Conservation (phyloP, 1,140 invertebrate species). For the Mycetomoellerius zeteki region DNA sequence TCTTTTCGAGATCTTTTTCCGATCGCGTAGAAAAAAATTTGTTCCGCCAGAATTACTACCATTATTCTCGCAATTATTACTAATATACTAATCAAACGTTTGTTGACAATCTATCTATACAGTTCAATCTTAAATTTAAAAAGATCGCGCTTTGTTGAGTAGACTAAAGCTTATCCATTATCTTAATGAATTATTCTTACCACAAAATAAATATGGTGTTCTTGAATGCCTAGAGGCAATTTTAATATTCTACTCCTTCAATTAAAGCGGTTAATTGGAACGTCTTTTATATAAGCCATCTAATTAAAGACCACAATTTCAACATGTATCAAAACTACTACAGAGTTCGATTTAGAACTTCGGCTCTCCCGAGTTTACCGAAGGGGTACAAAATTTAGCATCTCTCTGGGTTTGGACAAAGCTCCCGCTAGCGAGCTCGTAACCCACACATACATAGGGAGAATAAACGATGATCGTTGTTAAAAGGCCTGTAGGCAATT, state of each 20-base stretch:
- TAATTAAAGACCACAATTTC: slow-evolving; percentile 9
- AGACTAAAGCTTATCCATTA: background rate
- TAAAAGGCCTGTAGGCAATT: slow-evolving; percentile 32
- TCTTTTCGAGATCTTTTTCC: slow-evolving; percentile 22
- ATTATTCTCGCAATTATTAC: background rate
- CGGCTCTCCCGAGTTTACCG: background rate
- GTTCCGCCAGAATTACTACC: background rate
- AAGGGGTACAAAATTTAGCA: slow-evolving; percentile 15
- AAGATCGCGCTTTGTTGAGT: background rate
- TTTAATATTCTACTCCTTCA: background rate
- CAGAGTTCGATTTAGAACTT: background rate
- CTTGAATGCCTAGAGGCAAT: background rate
- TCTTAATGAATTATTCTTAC: background rate
- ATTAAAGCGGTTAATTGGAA: background rate
- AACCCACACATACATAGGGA: background rate
- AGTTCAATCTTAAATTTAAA: background rate
- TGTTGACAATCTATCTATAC: background rate
- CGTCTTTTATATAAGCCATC: background rate
- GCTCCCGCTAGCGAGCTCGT: slow-evolving; percentile 5
- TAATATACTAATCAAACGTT: background rate
- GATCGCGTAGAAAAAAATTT: background rate
- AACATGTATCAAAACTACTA: background rate
- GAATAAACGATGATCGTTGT: slow-evolving; percentile 44
- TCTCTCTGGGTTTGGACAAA: slow-evolving; percentile 12
- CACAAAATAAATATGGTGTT: background rate